Percentiles rank a stretch among this genome's conserved stretches.
Conservation (phyloP, 2,888 invertebrate species). For the Eremobia ochroleuca region DNA sequence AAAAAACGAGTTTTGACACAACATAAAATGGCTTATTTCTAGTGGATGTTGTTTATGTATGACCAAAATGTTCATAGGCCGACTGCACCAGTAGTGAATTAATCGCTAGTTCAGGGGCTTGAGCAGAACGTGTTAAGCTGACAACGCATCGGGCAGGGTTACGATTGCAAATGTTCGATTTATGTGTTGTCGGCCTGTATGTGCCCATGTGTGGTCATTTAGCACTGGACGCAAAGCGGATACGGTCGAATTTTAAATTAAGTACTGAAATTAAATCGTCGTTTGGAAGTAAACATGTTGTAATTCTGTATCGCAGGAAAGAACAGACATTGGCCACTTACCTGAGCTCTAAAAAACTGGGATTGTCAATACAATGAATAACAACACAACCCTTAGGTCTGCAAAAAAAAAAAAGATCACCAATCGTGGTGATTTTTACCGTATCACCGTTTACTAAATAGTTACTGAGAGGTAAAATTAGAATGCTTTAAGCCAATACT, state of each 20-base stretch:
- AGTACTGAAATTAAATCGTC: not conserved
- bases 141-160: constrained; percentile 65
- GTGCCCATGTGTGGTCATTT: constrained; percentile 54
- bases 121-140: constrained; percentile 65
- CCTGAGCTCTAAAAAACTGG: not conserved
- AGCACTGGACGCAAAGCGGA: constrained; percentile 24
- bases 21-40: not conserved
- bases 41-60: not conserved
- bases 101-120: constrained; percentile 56
- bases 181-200: constrained; percentile 61
- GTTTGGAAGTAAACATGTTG: not conserved
- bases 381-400: not conserved
- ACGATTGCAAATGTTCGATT: constrained; percentile 67
- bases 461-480: not conserved
- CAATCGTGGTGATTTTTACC: not conserved
- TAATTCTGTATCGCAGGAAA: not conserved
- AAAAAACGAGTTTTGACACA: not conserved
- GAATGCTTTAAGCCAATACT: not conserved
- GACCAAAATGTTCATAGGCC: not conserved
- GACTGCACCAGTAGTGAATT: not conserved
- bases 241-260: constrained; percentile 21
- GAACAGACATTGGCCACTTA: not conserved
- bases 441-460: not conserved
- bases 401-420: not conserved
- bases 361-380: not conserved